Conservation (phyloP, 1,140 invertebrate species). For the Heliconius hewitsoni region DNA sequence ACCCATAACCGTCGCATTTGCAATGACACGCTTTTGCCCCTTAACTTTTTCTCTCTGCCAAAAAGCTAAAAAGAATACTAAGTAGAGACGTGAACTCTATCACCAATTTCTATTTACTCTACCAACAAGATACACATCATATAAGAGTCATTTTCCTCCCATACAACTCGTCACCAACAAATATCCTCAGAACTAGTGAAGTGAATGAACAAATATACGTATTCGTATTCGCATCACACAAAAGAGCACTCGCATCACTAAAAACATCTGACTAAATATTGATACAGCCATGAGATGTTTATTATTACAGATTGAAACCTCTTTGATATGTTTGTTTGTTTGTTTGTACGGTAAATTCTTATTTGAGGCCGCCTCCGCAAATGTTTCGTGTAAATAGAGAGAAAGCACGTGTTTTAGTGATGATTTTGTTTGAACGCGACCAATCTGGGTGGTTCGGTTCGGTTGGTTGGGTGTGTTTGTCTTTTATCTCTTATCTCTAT, state of each 20-base stretch:
- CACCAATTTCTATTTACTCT: neutral
- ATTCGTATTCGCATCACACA: neutral
- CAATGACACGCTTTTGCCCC: neutral
- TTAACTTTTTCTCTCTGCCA: neutral
- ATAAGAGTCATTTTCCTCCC: neutral
- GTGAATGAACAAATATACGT: neutral
- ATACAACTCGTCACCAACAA: neutral
- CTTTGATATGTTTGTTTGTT: slow-evolving; percentile 36
- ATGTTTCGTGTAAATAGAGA: slow-evolving; percentile 23
- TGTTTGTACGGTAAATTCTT: slow-evolving; percentile 35
- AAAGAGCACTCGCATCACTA: slow-evolving; percentile 10
- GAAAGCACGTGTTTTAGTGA: slow-evolving; percentile 3
- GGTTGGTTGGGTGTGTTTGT: neutral
- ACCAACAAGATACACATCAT: neutral
- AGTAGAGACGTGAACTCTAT: neutral
- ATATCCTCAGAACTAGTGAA: neutral
- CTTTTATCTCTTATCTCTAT: neutral
- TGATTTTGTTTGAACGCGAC: slow-evolving; percentile 6
- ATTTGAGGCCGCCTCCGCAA: slow-evolving; percentile 30
- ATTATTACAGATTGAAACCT: slow-evolving; percentile 40
- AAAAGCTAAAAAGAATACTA: neutral
- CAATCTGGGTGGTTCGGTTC: neutral
- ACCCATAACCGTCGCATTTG: too few species aligned
- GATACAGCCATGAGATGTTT: slow-evolving; percentile 38
- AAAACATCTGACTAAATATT: slow-evolving; percentile 32